phyloP scores from a whole-genome alignment of 2,113 vertebrate species.

The Nerophis lumbriciformis region DNA sequence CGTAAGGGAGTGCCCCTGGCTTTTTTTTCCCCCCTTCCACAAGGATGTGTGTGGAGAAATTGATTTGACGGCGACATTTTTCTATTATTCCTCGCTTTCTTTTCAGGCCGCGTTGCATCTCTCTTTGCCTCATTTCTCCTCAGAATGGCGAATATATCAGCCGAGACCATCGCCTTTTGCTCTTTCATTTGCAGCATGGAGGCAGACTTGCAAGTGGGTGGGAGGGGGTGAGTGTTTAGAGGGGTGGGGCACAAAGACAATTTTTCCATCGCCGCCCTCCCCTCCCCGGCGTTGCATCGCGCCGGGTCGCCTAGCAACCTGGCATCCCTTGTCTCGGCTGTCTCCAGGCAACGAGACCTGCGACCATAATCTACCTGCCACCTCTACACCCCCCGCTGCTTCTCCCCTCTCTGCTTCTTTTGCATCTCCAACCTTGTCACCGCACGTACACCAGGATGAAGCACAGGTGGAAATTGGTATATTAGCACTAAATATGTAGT shows the following conservation, averaged over 20 bases:
- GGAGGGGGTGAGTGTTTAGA: not conserved
- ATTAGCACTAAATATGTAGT: conserved; percentile 21
- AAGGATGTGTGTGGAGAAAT: conserved; percentile 18
- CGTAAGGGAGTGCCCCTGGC: conserved; percentile 7
- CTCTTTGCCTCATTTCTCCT: conserved; percentile 41
- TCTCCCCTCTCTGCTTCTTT: conserved; percentile 39
- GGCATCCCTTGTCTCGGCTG: conserved; percentile 72
- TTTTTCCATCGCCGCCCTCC: conserved; percentile 51
- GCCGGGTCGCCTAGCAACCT: conserved; percentile 73
- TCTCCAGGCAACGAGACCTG: conserved; percentile 77
- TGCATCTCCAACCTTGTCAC: conserved; percentile 36
- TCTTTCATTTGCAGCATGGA: conserved; percentile 56
- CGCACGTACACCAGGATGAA: conserved; percentile 40
- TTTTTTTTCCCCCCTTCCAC: conserved; percentile 9
- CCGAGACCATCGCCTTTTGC: conserved; percentile 41
- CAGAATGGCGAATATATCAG: conserved; percentile 58
- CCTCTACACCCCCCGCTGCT: conserved; percentile 44
- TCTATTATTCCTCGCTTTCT: conserved; percentile 10
- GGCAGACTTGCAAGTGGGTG: conserved; percentile 28
- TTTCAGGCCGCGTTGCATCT: conserved; percentile 29
- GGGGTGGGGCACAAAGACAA: conserved; percentile 61
- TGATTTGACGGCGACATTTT: conserved; percentile 36
- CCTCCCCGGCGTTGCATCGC: conserved; percentile 70
- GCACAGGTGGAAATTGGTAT: conserved; percentile 53
- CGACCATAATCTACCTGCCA: conserved; percentile 75